Evolutionary conservation across 2,888 invertebrate genomes (phyloP).

Genomic region (Lutraria lutraria): DNA sequence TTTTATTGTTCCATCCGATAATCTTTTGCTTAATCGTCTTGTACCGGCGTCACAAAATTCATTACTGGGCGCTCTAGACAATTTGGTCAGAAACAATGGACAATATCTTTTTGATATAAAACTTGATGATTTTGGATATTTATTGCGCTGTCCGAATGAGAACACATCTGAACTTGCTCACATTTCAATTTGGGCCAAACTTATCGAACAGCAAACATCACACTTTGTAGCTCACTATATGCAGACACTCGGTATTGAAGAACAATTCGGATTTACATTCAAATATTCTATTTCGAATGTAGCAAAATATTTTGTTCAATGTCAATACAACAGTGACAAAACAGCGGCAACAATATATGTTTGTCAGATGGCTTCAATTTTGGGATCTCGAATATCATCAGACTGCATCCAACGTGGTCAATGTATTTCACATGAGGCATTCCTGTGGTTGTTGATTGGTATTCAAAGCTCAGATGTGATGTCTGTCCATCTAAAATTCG

Average conservation of each 20-base stretch:
- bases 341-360: background rate
- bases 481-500: background rate
- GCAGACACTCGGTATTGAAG: background rate
- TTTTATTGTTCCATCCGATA: conserved; percentile 17
- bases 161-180: background rate
- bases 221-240: background rate
- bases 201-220: background rate
- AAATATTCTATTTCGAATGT: background rate
- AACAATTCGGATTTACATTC: background rate
- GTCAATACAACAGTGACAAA: background rate
- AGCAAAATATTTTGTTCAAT: background rate
- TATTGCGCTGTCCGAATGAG: background rate
- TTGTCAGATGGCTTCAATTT: background rate
- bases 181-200: background rate
- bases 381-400: background rate
- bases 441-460: conserved; percentile 11
- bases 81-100: background rate
- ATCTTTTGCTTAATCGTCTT: background rate
- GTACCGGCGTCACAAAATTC: too few relatives aligned
- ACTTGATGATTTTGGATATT: background rate
- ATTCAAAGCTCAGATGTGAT: background rate
- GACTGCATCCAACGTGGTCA: background rate
- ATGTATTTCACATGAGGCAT: background rate
- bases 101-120: background rate
- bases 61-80: background rate